Evolutionary conservation across 2,888 invertebrate genomes (phyloP).

Genomic region (Melangyna quadrimaculata): DNA sequence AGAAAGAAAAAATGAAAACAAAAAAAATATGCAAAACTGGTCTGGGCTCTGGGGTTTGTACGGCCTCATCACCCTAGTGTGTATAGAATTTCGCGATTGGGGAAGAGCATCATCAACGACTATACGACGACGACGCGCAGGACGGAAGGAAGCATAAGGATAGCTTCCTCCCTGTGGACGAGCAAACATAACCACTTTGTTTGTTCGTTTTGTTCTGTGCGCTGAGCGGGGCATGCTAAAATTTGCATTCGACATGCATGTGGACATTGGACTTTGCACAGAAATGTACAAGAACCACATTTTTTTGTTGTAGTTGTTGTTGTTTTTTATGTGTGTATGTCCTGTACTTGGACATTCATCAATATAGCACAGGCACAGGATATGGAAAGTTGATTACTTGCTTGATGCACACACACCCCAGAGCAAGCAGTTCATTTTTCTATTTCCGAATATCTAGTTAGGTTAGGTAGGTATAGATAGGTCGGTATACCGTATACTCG

Average conservation of each 20-base stretch:
- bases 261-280: constrained; percentile 39
- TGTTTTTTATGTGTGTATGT: background rate
- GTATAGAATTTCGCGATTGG: background rate
- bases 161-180: constrained; percentile 72
- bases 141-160: constrained; percentile 69
- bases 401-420: background rate
- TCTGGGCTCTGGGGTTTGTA: constrained; percentile 47
- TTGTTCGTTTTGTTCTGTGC: constrained; percentile 63
- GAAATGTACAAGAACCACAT: constrained; percentile 15
- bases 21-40: constrained; percentile 40
- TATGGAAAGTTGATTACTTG: constrained; percentile 20
- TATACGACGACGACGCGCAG: constrained; percentile 48
- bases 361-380: background rate
- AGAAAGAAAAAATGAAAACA: background rate
- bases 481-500: no score
- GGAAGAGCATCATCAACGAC: constrained; percentile 14
- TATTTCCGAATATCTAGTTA: constrained; percentile 47
- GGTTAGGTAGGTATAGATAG: background rate
- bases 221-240: constrained; percentile 32
- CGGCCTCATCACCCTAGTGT: constrained; percentile 9
- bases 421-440: constrained; percentile 45
- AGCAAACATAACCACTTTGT: constrained; percentile 71
- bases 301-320: background rate
- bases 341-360: constrained; percentile 13
- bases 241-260: constrained; percentile 60